phyloP scores from a whole-genome alignment of 2,113 vertebrate species.

The Hippocampus comes region DNA sequence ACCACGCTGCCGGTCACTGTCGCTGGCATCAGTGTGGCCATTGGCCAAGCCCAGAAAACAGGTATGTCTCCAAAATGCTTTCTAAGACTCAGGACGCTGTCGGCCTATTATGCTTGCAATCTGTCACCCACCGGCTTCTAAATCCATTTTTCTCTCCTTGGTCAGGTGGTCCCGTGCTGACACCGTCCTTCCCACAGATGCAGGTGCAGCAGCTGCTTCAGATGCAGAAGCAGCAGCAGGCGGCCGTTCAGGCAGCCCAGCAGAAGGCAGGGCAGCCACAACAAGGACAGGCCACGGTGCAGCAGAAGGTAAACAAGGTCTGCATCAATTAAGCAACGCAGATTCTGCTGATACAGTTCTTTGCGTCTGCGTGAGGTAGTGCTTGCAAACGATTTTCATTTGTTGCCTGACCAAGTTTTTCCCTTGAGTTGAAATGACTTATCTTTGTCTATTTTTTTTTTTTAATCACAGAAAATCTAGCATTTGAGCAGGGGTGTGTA shows the following conservation, averaged over 20 bases:
- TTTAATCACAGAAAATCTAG: too few species aligned
- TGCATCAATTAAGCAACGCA: not conserved
- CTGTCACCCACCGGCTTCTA: not conserved
- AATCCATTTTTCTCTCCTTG: not conserved
- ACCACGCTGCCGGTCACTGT: constrained; percentile 83
- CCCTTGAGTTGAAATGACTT: too few species aligned
- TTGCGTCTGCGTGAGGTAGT: not conserved
- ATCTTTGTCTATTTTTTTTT: too few species aligned
- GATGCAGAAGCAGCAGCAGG: constrained; percentile 77
- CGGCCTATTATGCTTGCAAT: not conserved
- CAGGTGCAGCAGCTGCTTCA: constrained; percentile 74
- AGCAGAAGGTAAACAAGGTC: constrained; percentile 79
- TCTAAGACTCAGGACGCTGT: not conserved
- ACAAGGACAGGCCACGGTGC: constrained; percentile 76
- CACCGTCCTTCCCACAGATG: constrained; percentile 71
- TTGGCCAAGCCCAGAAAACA: constrained; percentile 81
- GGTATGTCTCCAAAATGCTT: constrained; percentile 46
- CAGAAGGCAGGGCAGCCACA: constrained; percentile 85
- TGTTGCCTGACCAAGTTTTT: too few species aligned
- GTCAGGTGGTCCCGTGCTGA: constrained; percentile 78
- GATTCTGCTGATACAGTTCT: not conserved
- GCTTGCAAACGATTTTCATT: too few species aligned
- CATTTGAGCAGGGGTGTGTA: not conserved
- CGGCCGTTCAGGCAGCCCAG: constrained; percentile 74
- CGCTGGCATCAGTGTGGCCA: constrained; percentile 83